Evolutionary conservation across 2,888 invertebrate genomes (phyloP).

Genomic region (Hemaris fuciformis): DNA sequence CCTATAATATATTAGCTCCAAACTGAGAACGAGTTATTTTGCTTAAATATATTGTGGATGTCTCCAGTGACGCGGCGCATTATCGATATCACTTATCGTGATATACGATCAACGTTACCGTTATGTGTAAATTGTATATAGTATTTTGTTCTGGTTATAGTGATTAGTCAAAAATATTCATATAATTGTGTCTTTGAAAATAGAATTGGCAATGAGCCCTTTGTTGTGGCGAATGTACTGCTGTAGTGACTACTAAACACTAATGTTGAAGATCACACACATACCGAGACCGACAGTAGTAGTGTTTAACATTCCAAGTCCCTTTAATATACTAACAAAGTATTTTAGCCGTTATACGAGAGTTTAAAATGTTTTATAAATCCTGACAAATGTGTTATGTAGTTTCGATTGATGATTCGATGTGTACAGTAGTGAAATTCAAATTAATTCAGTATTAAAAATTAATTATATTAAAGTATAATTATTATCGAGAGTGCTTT

Average conservation of each 20-base stretch:
- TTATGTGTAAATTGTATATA: constrained; percentile 10
- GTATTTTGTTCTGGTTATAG: neutral
- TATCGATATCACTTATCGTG: neutral
- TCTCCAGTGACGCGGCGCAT: neutral
- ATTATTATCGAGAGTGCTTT: constrained; percentile 43
- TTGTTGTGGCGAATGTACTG: neutral
- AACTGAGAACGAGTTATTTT: neutral
- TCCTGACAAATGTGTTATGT: constrained; percentile 5
- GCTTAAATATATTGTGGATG: neutral
- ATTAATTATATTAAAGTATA: constrained; percentile 41
- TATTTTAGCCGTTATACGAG: neutral
- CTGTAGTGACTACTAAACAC: neutral
- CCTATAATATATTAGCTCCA: constrained; percentile 1
- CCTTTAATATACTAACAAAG: neutral
- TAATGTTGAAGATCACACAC: constrained; percentile 33
- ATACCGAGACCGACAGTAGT: constrained; percentile 8
- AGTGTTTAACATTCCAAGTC: constrained; percentile 2
- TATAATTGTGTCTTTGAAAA: neutral
- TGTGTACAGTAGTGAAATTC: neutral
- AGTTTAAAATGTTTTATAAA: neutral
- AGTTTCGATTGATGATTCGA: neutral
- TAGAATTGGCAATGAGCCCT: neutral
- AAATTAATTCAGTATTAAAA: constrained; percentile 66
- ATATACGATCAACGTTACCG: constrained; percentile 1
- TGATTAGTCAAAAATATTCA: neutral